Evolutionary conservation across 2,888 invertebrate genomes (phyloP).

Genomic region (Gisinianus flammeolus): DNA sequence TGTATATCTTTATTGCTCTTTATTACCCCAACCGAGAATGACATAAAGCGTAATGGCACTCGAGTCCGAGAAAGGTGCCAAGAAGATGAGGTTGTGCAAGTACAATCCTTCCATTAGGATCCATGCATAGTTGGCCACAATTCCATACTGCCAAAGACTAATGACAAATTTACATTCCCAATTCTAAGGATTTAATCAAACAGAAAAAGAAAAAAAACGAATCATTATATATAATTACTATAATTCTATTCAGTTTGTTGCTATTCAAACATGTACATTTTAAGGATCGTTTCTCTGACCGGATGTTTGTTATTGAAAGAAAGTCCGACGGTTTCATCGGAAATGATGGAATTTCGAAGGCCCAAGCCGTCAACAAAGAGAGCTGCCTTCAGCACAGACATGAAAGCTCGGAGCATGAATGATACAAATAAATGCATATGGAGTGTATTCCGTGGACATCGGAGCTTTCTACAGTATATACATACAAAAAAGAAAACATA

Average conservation of each 20-base stretch:
- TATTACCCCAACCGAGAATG: constrained; percentile 73
- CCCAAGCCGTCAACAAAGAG: constrained; percentile 68
- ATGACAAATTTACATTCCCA: constrained; percentile 72
- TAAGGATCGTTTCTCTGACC: no score
- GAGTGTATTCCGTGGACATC: constrained; percentile 72
- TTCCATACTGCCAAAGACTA: constrained; percentile 71
- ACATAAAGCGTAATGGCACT: constrained; percentile 70
- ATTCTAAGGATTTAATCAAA: constrained; percentile 62
- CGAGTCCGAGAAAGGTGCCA: constrained; percentile 71
- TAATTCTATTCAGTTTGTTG: not conserved
- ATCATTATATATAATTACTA: not conserved
- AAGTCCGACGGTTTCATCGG: constrained; percentile 45
- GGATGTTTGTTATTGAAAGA: constrained; percentile 47
- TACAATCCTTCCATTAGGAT: constrained; percentile 76
- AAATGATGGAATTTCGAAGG: constrained; percentile 59
- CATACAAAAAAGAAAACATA: not conserved
- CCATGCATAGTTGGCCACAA: constrained; percentile 75
- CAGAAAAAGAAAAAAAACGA: not conserved
- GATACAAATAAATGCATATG: constrained; percentile 75
- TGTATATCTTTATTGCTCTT: no score
- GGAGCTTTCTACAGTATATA: constrained; percentile 66
- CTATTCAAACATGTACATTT: no score
- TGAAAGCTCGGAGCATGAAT: constrained; percentile 70
- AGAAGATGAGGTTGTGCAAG: constrained; percentile 72
- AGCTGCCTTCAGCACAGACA: constrained; percentile 68